phyloP scores from a whole-genome alignment of 2,888 invertebrate genomes.

The Choristoneura rosaceana region DNA sequence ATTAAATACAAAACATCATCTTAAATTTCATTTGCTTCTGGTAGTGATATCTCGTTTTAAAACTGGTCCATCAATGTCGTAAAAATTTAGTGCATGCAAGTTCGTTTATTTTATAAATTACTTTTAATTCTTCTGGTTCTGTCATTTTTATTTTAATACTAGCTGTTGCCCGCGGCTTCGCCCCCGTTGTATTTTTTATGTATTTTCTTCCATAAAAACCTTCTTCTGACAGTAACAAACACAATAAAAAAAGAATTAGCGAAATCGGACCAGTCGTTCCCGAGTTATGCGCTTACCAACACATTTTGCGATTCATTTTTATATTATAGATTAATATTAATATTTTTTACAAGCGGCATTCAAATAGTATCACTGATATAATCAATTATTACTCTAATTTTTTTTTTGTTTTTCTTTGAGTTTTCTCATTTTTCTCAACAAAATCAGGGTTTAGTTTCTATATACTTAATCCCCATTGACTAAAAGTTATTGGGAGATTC shows the following conservation, averaged over 20 bases:
- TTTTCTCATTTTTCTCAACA: background rate
- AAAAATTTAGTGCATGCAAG: background rate
- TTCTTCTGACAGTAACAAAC: no score
- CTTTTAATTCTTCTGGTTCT: background rate
- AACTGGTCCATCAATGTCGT: background rate
- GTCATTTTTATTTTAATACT: background rate
- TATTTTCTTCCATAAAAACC: no score
- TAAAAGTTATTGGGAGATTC: slow-evolving; percentile 43
- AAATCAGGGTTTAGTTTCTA: background rate
- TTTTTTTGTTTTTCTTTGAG: background rate
- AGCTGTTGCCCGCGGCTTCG: no score
- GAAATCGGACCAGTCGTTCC: no score
- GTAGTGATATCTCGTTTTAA: background rate
- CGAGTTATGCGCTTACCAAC: no score
- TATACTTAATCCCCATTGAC: slow-evolving; percentile 1
- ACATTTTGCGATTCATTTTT: no score
- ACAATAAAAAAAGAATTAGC: no score
- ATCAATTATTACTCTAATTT: background rate
- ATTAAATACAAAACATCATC: background rate
- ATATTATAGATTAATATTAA: background rate
- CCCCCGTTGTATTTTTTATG: no score
- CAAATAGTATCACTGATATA: background rate
- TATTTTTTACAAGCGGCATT: background rate
- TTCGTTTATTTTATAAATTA: background rate
- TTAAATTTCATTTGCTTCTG: slow-evolving; percentile 5